A percentile compares a stretch with the other conserved stretches of the same genome.
phyloP scores from a whole-genome alignment of 2,113 vertebrate species.

The Etia nguti region DNA sequence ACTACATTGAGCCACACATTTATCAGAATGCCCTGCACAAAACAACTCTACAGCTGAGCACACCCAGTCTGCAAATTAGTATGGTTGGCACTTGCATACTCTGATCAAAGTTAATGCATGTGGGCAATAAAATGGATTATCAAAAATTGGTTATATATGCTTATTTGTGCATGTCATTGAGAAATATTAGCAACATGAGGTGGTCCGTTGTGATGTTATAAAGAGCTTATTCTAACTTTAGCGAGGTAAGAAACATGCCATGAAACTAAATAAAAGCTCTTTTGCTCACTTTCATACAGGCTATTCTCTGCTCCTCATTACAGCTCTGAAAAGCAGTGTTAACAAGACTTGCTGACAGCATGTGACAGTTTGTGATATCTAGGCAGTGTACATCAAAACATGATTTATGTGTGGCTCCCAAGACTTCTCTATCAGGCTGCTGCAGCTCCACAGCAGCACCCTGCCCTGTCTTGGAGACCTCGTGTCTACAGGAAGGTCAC shows the following conservation, averaged over 20 bases:
- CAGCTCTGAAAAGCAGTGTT: slow-evolving; percentile 58
- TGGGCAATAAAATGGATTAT: slow-evolving; percentile 51
- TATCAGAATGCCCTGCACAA: slow-evolving; percentile 52
- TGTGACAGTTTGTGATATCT: slow-evolving; percentile 68
- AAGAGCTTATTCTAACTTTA: slow-evolving; percentile 22
- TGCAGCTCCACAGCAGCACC: slow-evolving; percentile 43
- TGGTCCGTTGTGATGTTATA: not conserved
- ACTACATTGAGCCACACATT: slow-evolving; percentile 63
- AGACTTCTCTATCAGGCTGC: slow-evolving; percentile 47
- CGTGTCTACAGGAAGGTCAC: slow-evolving; percentile 61
- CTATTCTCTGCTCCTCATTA: slow-evolving; percentile 60
- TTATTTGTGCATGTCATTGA: slow-evolving; percentile 52
- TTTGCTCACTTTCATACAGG: slow-evolving; percentile 40
- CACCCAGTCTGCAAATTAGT: slow-evolving; percentile 43
- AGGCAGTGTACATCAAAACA: slow-evolving; percentile 63
- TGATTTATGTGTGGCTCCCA: slow-evolving; percentile 64
- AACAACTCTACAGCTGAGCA: slow-evolving; percentile 45
- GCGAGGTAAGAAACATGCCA: not conserved
- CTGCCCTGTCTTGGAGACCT: slow-evolving; percentile 42
- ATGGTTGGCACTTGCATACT: slow-evolving; percentile 50
- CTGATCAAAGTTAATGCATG: slow-evolving; percentile 50
- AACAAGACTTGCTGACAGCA: slow-evolving; percentile 65
- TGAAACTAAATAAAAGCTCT: slow-evolving; percentile 24
- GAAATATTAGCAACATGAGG: slow-evolving; percentile 31
- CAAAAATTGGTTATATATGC: slow-evolving; percentile 47